Base-by-base conservation (phyloP, 2,888 invertebrate genomes). In the Heliothis peltigera region DNA sequence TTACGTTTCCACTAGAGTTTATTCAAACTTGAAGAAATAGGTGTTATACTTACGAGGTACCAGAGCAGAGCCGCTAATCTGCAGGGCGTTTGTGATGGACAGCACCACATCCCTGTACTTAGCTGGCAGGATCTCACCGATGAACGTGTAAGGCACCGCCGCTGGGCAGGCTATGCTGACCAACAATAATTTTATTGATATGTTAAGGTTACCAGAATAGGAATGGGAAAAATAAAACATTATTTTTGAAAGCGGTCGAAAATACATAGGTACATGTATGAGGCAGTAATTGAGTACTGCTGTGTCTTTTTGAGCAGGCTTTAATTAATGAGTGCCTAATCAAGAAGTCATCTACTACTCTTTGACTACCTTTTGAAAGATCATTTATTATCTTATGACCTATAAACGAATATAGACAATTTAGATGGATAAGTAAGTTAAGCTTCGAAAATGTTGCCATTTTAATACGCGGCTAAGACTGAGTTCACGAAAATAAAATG, bases 141-240 rank as follows among this genome's bases (percentile, higher is more conserved):
- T 92, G 72, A 85, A 95, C 0, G 93, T 88, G 80, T 94, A 95
- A 0, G 95, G 94, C 4, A 87, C 88, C 1, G 95, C 90, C 0
- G 94, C 90, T 3, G 95, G 93, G 61, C 93, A 91, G 1, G 94
- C 92, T 86, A 95, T 81, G 81, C 95, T 95, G 84, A 62, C 85
- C 84, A 75, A 72, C 62, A 77, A 62, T 56, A 73, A 69, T n/a
- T n/a, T n/a, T n/a, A n/a, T 59, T 49, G 0, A 57, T 49, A 64
- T 49, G 57, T 63, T 69, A 69, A 35, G 17, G 7, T 8, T 17
- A 19, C 35, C 25, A 39, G 1, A 19, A 22, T 0, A n/a, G 6
- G 8, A 1, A 15, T 12, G 17, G 8, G n/a, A 1, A 7, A 35
- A 28, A 15, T 25, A n/a, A n/a, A n/a, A n/a, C n/a, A n/a, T 15